Percentiles rank a stretch among this genome's conserved stretches.
phyloP scores from a whole-genome alignment of 2,797 vertebrate genomes.

The Rhinella marina region DNA sequence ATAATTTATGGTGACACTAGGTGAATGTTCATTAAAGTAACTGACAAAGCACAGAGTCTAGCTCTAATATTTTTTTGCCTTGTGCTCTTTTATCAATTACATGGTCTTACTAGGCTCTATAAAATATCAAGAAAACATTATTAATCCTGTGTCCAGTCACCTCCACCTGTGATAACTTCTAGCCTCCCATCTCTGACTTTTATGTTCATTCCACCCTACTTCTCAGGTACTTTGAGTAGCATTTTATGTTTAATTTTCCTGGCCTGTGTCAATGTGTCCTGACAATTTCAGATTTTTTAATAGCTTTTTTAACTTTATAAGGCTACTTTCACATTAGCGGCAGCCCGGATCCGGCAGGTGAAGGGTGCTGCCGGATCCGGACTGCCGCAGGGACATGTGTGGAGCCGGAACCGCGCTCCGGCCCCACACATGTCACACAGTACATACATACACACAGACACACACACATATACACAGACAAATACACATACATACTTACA shows the following conservation, averaged over 20 bases:
- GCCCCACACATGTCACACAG: too few species aligned
- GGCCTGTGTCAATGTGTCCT: neutral
- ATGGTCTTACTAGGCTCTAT: neutral
- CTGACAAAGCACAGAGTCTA: conserved; percentile 13
- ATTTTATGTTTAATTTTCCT: neutral
- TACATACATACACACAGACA: too few species aligned
- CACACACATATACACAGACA: too few species aligned
- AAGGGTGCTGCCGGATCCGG: too few species aligned
- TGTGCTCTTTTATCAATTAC: conserved; percentile 17
- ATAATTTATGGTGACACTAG: conserved; percentile 32
- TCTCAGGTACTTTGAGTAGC: neutral
- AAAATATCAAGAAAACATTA: neutral
- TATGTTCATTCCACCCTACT: neutral
- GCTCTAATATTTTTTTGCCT: conserved; percentile 33
- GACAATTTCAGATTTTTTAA: neutral
- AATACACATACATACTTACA: too few species aligned
- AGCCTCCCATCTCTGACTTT: neutral
- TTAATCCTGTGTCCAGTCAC: neutral
- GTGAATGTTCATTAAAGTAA: conserved; percentile 35
- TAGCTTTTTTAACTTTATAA: too few species aligned
- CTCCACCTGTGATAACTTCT: neutral
- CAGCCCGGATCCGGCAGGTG: too few species aligned
- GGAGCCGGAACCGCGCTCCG: too few species aligned
- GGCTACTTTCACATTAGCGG: too few species aligned
- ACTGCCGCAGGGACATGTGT: too few species aligned